phyloP scores from a whole-genome alignment of 2,113 vertebrate species.

The Axis porcinus region DNA sequence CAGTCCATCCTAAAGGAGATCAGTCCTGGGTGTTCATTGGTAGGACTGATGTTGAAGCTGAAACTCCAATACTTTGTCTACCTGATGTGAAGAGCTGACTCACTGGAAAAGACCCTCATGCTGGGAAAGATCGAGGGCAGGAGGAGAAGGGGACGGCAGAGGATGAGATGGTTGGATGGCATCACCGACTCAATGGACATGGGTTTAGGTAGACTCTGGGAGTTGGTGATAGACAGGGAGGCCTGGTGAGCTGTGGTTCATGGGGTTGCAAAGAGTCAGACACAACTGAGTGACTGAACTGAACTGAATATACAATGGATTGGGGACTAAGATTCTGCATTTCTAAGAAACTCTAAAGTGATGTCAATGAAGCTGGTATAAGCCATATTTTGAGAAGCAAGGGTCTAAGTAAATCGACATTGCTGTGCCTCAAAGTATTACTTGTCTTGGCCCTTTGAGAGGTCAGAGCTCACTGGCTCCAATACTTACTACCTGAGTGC shows the following conservation, averaged over 20 bases:
- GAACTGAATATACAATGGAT: neutral
- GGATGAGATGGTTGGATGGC: neutral
- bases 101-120: neutral
- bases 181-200: neutral
- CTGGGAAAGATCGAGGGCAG: neutral
- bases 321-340: neutral
- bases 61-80: neutral
- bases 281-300: neutral
- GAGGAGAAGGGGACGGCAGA: neutral
- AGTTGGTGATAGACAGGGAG: neutral
- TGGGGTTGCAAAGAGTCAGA: neutral
- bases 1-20: neutral
- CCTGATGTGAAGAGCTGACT: neutral
- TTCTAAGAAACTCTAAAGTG: neutral
- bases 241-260: accelerated
- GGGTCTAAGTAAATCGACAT: neutral
- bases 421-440: neutral
- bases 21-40: neutral
- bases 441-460: neutral
- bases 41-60: neutral
- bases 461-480: neutral
- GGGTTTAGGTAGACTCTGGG: neutral
- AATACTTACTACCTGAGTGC: neutral
- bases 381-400: neutral
- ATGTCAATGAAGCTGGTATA: neutral